Conservation (phyloP, 2,797 vertebrate genomes). For the Micrastur ruficollis region DNA sequence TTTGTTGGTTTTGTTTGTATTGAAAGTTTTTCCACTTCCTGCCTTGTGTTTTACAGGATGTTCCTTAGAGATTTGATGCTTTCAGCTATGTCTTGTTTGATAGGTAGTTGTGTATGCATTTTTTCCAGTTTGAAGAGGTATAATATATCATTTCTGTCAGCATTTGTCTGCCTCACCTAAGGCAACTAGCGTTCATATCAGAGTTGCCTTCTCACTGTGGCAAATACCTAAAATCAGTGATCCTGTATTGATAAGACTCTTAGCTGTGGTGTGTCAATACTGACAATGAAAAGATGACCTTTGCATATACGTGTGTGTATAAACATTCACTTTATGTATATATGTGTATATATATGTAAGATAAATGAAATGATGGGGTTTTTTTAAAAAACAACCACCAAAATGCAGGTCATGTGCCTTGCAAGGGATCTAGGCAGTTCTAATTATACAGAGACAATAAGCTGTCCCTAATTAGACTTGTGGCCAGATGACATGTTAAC, state of each 20-base stretch:
- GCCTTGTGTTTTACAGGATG: background rate
- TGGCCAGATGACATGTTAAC: background rate
- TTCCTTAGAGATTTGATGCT: background rate
- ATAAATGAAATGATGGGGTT: background rate
- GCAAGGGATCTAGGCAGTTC: background rate
- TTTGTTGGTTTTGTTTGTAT: background rate
- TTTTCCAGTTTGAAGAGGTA: background rate
- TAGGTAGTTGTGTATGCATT: background rate
- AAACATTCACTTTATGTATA: background rate
- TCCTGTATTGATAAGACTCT: background rate
- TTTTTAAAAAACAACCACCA: background rate
- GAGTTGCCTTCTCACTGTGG: background rate
- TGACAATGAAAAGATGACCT: background rate
- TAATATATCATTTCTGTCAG: background rate
- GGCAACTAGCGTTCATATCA: rapidly evolving
- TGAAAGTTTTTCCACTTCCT: background rate
- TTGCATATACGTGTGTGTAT: background rate
- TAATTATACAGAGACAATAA: background rate
- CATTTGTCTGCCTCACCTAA: background rate
- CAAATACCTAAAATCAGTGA: background rate
- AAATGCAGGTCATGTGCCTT: background rate
- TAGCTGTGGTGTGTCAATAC: background rate
- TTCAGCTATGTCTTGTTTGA: background rate
- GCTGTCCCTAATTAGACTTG: background rate
- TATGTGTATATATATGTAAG: too few species aligned